Evolutionary conservation across 2,888 invertebrate genomes (phyloP).

Genomic region (Gymnosoma rotundatum): DNA sequence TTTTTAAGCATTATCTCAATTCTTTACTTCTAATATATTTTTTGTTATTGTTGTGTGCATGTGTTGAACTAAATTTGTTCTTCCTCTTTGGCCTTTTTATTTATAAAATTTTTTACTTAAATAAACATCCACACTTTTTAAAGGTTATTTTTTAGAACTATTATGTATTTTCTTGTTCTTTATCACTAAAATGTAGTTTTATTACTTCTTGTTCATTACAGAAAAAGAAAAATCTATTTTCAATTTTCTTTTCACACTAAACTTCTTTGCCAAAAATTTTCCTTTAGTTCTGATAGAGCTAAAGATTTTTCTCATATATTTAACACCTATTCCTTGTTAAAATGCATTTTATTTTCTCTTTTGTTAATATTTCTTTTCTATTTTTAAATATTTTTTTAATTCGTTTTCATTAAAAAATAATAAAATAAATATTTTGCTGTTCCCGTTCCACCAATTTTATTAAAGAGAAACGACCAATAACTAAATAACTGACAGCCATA

Average conservation of each 20-base stretch:
- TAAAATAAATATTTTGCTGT: slow-evolving; percentile 39
- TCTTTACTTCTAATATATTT: slow-evolving; percentile 14
- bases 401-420: slow-evolving; percentile 29
- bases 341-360: background rate
- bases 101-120: slow-evolving; percentile 15
- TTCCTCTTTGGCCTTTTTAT: background rate
- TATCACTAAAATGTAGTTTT: background rate
- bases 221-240: slow-evolving; percentile 51
- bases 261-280: slow-evolving; percentile 57
- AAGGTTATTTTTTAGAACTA: too few relatives aligned
- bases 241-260: slow-evolving; percentile 37
- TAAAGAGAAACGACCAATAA: slow-evolving; percentile 46
- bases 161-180: too few relatives aligned
- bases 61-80: background rate
- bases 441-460: slow-evolving; percentile 44
- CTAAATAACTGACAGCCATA: slow-evolving; percentile 19
- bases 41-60: slow-evolving; percentile 37
- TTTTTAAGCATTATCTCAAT: slow-evolving; percentile 31
- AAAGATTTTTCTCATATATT: slow-evolving; percentile 15
- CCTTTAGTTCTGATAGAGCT: slow-evolving; percentile 26
- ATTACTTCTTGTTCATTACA: slow-evolving; percentile 29
- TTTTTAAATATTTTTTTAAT: slow-evolving; percentile 9
- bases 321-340: background rate
- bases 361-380: slow-evolving; percentile 22
- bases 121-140: background rate